Evolutionary conservation across 2,888 invertebrate genomes (phyloP), one percentile per base, ranked within the genome.

Genomic region (Troglohyphantes excavatus): DNA sequence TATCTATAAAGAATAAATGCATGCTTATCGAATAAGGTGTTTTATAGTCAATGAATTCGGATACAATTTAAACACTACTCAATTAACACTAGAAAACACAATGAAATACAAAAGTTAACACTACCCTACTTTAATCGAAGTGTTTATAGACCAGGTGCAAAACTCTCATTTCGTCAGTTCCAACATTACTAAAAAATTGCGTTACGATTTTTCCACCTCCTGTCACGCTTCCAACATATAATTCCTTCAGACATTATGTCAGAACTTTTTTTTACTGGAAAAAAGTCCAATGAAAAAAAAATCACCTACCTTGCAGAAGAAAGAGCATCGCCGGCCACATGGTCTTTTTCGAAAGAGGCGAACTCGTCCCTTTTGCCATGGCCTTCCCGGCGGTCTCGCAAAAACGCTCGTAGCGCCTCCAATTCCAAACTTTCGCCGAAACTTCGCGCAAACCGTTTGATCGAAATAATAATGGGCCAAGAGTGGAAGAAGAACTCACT

Each of bases 281-380:
- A 46, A 73, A 26, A 7, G 39, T 23, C n/a, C n/a, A 72, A 43
- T 6, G 33, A 33, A 43, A 43, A 63, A 63, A 83, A 26, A 21
- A 33, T 33, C 65, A 84, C 75, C 26, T 84, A 84, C 84, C 84
- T 29, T 84, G 84, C 21, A 84, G 84, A 33, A 84, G 75, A 9
- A 84, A 68, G 75, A 84, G 84, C 63, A 84, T 23, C 67, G 75
- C 67, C 23, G 84, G 67, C 84, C 84, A 84, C 84, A 84, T 84
- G 84, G 84, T 84, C 84, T 75, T 75, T 39, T 27, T 65, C 39
- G 53, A 76, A 75, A 73, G 73, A 84, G 70, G 17, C 53, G 63
- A 72, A 73, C n/a, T n/a, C n/a, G 46, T 70, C 63, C 23, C 61
- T 61, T n/a, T n/a, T 39, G 59, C 19, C 83, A 67, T n/a, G 53